Evolutionary conservation across 2,888 invertebrate species (phyloP).

Genomic region (Archaeoteleia sp.): DNA sequence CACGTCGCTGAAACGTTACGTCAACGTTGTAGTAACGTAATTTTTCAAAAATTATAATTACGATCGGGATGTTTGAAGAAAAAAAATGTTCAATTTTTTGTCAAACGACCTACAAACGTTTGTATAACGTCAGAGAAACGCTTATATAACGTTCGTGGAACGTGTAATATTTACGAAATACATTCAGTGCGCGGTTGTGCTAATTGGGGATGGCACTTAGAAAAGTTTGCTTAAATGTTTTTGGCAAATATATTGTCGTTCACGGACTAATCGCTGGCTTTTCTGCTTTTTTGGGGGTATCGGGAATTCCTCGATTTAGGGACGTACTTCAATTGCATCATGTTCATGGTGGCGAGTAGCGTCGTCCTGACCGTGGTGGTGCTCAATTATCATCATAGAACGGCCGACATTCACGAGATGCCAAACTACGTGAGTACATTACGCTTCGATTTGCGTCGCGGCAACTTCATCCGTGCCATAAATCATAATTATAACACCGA

Average conservation of each 20-base stretch:
- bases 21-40: no score
- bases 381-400: conserved; percentile 95
- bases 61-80: no score
- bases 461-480: conserved; percentile 1
- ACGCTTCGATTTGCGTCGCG: conserved; percentile 10
- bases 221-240: background rate
- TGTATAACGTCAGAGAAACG: no score
- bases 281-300: conserved; percentile 64
- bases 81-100: no score
- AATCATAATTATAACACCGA: conserved; percentile 6
- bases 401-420: conserved; percentile 97
- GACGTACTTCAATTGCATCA: conserved; percentile 99
- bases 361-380: conserved; percentile 98
- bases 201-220: no score
- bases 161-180: no score
- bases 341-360: conserved; percentile 99
- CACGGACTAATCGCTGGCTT: conserved; percentile 69
- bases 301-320: conserved; percentile 79
- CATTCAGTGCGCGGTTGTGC: no score
- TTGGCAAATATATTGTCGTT: conserved; percentile 23
- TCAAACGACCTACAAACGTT: no score
- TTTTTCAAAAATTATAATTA: no score
- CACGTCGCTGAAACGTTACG: no score
- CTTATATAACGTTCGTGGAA: no score
- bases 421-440: conserved; percentile 90